Percentiles rank a stretch among this genome's conserved stretches.
Evolutionary conservation across 2,797 vertebrate species (phyloP).

Genomic region (Brotula barbata): DNA sequence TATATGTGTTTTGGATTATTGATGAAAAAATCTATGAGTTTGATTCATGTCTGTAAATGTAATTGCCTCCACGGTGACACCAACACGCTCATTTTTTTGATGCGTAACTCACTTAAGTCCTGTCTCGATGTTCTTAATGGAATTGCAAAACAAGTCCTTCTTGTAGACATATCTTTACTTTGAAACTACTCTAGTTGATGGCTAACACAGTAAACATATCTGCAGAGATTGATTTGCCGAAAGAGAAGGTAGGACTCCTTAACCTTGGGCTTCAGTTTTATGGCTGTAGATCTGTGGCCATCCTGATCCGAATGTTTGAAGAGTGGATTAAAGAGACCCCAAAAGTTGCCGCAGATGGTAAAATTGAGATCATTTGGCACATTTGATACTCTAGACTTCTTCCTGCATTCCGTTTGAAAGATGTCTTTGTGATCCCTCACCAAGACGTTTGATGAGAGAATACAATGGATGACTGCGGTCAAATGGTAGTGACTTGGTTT

Average conservation of each 20-base stretch:
- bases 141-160: background rate
- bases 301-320: background rate
- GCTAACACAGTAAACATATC: no score
- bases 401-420: slow-evolving; percentile 21
- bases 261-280: background rate
- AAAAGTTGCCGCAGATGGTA: slow-evolving; percentile 2
- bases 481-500: slow-evolving; percentile 17
- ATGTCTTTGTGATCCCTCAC: slow-evolving; percentile 29
- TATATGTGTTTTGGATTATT: no score
- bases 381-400: slow-evolving; percentile 8
- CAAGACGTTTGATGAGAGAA: slow-evolving; percentile 5
- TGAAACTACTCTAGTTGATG: no score
- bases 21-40: no score
- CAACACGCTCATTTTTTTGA: no score
- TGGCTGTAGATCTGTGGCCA: background rate
- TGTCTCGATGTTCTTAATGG: no score
- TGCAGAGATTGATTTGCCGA: no score
- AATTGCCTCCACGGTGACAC: no score
- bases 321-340: background rate
- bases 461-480: slow-evolving; percentile 29
- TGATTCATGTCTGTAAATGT: no score
- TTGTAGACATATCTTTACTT: background rate
- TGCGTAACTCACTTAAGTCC: no score
- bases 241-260: background rate
- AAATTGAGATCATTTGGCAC: slow-evolving; percentile 28